Conservation (phyloP, 2,113 vertebrate species). For the Tichodroma muraria region DNA sequence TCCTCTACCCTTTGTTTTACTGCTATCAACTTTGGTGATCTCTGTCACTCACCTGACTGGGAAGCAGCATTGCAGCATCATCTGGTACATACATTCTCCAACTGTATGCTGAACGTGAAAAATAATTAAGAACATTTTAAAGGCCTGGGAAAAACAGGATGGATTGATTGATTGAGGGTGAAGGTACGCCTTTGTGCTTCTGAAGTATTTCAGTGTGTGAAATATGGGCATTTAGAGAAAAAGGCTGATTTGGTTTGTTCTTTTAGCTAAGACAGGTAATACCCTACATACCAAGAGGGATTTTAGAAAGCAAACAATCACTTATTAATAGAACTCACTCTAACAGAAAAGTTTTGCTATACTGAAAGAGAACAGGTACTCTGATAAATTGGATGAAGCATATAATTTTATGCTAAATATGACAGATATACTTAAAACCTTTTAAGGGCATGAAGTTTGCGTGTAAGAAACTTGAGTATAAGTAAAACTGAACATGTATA, state of each 20-base stretch:
- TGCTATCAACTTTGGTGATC: background rate
- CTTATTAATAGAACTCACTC: background rate
- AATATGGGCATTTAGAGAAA: accelerated
- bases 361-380: background rate
- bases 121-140: background rate
- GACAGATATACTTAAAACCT: background rate
- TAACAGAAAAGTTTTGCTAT: background rate
- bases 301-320: background rate
- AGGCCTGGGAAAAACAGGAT: background rate
- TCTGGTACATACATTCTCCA: background rate
- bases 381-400: background rate
- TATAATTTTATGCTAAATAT: background rate
- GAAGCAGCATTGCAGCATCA: background rate
- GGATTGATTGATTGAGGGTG: background rate
- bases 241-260: background rate
- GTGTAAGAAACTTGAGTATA: background rate
- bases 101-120: background rate
- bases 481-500: background rate
- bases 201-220: accelerated
- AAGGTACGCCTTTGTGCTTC: accelerated
- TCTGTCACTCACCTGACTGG: background rate
- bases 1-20: background rate
- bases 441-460: background rate
- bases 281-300: too few species aligned
- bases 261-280: background rate